Percentiles rank a stretch among this genome's conserved stretches.
phyloP scores from a whole-genome alignment of 2,113 vertebrate species.

The Talpa occidentalis region DNA sequence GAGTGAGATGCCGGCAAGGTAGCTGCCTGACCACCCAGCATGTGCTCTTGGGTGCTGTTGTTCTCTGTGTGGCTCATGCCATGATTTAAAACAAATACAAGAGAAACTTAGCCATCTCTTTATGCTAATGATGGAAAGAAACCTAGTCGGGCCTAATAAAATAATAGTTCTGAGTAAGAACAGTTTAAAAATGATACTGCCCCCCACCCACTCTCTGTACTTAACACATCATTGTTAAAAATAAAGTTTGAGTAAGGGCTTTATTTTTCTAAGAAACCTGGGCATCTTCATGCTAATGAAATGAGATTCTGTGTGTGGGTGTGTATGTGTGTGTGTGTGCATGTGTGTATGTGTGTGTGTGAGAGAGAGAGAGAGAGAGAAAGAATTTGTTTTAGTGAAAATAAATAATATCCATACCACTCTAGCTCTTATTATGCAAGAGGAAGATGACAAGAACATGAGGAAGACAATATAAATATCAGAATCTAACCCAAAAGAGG shows the following conservation, averaged over 20 bases:
- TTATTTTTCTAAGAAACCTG: constrained; percentile 18
- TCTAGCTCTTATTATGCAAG: neutral
- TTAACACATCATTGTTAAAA: neutral
- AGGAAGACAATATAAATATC: constrained; percentile 2
- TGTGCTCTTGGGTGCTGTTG: neutral
- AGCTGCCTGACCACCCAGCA: neutral
- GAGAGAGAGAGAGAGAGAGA: no score
- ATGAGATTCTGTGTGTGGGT: no score
- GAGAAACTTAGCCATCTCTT: neutral
- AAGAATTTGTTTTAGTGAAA: neutral
- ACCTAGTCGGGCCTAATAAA: neutral
- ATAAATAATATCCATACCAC: neutral
- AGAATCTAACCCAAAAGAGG: neutral
- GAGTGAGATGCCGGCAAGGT: neutral
- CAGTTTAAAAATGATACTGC: neutral
- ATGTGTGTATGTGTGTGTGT: no score
- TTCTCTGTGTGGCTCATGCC: neutral
- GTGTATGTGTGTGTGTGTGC: no score
- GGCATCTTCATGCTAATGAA: neutral
- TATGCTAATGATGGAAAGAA: neutral
- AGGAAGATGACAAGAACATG: constrained; percentile 18
- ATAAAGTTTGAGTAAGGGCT: constrained; percentile 26
- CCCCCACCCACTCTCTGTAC: neutral
- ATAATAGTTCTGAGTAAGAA: constrained; percentile 23
- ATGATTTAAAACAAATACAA: neutral